These are phyloP conservation scores for Lucinisca nassula DNA, from an alignment of 2,888 invertebrate genomes.

Conservation along the genomic window DNA sequence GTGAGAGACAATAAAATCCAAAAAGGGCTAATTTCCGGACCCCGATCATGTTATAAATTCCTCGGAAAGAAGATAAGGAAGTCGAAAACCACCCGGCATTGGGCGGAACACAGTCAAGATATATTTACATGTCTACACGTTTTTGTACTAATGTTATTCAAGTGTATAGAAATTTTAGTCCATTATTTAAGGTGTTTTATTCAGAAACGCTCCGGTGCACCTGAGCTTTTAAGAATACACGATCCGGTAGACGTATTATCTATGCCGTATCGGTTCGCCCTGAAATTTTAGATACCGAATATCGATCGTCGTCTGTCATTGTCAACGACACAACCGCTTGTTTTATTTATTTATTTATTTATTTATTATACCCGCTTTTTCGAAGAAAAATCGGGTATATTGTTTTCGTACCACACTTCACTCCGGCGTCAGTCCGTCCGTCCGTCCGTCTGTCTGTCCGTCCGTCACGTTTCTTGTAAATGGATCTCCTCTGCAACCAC, in stretches of 20 bases:
- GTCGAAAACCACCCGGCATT: conserved; percentile 2
- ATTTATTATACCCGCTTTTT: too few relatives aligned
- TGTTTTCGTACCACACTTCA: too few relatives aligned
- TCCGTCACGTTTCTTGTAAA: too few relatives aligned
- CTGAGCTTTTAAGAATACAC: neutral
- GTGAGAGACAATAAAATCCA: conserved; percentile 18
- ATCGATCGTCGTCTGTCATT: neutral
- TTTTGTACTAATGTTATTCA: neutral
- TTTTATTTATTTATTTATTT: too few relatives aligned
- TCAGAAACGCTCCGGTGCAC: conserved; percentile 40
- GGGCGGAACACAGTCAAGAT: neutral
- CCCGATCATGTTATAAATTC: conserved; percentile 38
- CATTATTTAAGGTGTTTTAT: conserved; percentile 27
- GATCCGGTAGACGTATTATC: neutral
- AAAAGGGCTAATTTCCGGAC: conserved; percentile 14
- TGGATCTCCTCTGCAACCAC: too few relatives aligned
- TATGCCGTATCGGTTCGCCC: too few relatives aligned
- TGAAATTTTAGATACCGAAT: neutral
- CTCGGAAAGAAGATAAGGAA: neutral
- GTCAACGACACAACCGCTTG: too few relatives aligned
- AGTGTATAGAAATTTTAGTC: conserved; percentile 15
- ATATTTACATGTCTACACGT: conserved; percentile 19
- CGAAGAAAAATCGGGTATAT: too few relatives aligned
- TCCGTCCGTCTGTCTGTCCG: too few relatives aligned
- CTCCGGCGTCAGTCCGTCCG: too few relatives aligned